phyloP scores from a whole-genome alignment of 2,113 vertebrate species.

The Nestor notabilis region DNA sequence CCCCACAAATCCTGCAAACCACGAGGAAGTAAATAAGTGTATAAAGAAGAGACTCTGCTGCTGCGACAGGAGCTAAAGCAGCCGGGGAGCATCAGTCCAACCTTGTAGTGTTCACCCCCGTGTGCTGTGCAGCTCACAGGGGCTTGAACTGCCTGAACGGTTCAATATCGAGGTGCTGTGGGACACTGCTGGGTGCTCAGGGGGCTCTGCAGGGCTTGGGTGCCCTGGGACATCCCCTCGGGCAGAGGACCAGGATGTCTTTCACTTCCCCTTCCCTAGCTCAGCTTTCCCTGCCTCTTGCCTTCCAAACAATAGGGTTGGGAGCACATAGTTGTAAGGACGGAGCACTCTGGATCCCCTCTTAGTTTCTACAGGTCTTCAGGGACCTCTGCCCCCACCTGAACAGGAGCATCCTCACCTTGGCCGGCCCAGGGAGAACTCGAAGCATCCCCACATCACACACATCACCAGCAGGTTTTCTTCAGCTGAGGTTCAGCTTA shows the following conservation, averaged over 20 bases:
- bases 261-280: neutral
- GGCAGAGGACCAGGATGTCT: neutral
- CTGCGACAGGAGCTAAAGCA: neutral
- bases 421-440: neutral
- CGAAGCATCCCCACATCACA: neutral
- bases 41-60: neutral
- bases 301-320: neutral
- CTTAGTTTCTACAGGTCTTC: neutral
- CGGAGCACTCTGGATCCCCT: neutral
- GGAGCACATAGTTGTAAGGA: too few relatives aligned
- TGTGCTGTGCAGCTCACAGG: accelerated
- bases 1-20: neutral
- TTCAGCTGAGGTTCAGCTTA: too few relatives aligned
- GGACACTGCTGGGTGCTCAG: neutral
- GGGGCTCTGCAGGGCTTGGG: neutral
- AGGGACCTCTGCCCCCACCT: neutral
- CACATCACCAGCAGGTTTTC: accelerated
- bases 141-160: neutral
- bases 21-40: neutral
- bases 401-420: too few relatives aligned
- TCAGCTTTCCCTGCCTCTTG: neutral
- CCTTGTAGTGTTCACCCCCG: accelerated
- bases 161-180: accelerated
- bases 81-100: accelerated
- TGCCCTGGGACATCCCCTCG: neutral